phyloP scores from a whole-genome alignment of 2,797 vertebrate species.

The Artibeus lituratus region DNA sequence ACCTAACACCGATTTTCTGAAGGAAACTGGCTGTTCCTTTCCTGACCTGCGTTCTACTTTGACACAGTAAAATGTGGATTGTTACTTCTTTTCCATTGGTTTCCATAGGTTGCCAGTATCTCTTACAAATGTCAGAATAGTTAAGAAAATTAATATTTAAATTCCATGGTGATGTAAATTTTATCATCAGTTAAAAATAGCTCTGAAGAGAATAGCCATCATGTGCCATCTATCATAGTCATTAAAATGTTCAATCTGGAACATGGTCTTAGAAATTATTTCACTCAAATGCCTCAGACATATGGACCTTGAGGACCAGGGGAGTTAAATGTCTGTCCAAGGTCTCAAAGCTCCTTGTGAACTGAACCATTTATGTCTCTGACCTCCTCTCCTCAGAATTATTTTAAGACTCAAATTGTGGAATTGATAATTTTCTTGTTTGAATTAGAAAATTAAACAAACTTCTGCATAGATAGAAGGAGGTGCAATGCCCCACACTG shows the following conservation, averaged over 20 bases:
- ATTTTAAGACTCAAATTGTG: neutral
- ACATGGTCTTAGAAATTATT: neutral
- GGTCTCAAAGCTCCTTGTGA: neutral
- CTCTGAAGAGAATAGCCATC: neutral
- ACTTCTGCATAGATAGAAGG: neutral
- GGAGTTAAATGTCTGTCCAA: neutral
- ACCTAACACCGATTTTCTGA: neutral
- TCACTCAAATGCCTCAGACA: neutral
- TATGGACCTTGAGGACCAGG: neutral
- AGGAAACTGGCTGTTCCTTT: neutral
- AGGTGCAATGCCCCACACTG: neutral
- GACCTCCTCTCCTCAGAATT: neutral
- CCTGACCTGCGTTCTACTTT: neutral
- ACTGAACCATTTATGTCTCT: neutral
- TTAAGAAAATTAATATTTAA: constrained; percentile 48
- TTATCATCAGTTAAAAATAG: constrained; percentile 49
- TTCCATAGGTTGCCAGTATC: constrained; percentile 20
- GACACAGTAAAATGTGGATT: neutral
- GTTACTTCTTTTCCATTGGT: constrained; percentile 2
- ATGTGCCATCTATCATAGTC: neutral
- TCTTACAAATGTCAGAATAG: constrained; percentile 46
- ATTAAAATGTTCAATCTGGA: neutral
- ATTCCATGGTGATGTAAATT: constrained; percentile 1
- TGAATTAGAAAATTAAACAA: neutral
- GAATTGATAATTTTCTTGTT: neutral